A percentile compares a stretch with the other conserved stretches of the same genome.
phyloP scores from a whole-genome alignment of 1,140 invertebrate genomes.

The Megathymus violae region DNA sequence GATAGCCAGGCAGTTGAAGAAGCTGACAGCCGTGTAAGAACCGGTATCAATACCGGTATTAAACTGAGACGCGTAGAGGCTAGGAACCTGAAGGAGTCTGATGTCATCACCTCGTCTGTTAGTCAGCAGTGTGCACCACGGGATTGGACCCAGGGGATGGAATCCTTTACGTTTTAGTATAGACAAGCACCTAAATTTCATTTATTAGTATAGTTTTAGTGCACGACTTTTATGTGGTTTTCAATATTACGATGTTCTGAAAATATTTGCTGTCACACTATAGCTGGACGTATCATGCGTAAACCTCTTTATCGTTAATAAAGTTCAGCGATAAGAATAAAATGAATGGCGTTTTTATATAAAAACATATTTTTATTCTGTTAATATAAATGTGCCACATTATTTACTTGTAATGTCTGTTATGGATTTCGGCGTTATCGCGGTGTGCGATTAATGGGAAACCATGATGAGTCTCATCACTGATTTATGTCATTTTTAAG shows the following conservation, averaged over 20 bases:
- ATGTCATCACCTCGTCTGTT: too few relatives aligned
- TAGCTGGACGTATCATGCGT: not conserved
- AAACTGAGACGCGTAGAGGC: too few relatives aligned
- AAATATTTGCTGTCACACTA: not conserved
- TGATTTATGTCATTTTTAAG: not conserved
- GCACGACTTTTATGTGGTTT: too few relatives aligned
- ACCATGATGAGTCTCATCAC: not conserved
- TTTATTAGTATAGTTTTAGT: too few relatives aligned
- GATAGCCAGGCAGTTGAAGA: too few relatives aligned
- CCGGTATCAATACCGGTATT: too few relatives aligned
- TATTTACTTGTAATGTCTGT: slow-evolving; percentile 1
- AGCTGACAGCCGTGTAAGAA: too few relatives aligned
- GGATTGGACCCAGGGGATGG: too few relatives aligned
- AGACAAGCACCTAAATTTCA: too few relatives aligned
- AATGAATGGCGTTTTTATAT: slow-evolving; percentile 1
- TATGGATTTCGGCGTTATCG: slow-evolving; percentile 2
- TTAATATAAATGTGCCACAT: not conserved
- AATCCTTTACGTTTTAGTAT: too few relatives aligned
- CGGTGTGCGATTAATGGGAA: not conserved
- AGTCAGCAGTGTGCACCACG: too few relatives aligned
- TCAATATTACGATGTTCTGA: not conserved
- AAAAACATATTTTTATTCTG: slow-evolving; percentile 6
- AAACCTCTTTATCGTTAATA: not conserved
- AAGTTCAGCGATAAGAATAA: slow-evolving; percentile 7
- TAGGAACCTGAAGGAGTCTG: too few relatives aligned